Evolutionary conservation across 2,888 invertebrate genomes (phyloP).

Genomic region (Cyclophora punctaria): DNA sequence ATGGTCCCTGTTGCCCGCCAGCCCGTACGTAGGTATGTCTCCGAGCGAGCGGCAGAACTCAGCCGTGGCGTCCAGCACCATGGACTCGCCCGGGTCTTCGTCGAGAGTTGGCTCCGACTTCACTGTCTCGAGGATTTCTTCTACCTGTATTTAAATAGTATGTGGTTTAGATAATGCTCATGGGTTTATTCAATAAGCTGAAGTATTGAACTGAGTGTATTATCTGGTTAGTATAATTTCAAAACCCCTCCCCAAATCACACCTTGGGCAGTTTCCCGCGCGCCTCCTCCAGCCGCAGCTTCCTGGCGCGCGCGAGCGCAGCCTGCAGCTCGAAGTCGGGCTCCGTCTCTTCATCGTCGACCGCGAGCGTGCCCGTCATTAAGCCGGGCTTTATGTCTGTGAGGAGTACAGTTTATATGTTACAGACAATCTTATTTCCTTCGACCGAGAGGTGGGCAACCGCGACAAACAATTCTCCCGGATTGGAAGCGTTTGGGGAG

Average conservation of each 20-base stretch:
- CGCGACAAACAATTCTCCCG: too few species aligned
- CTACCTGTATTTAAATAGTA: constrained; percentile 35
- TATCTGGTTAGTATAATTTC: too few species aligned
- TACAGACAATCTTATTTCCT: constrained; percentile 25
- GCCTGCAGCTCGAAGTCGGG: constrained; percentile 83
- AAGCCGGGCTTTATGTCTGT: background rate
- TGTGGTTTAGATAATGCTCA: too few species aligned
- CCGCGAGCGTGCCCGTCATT: constrained; percentile 20
- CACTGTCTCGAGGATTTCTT: constrained; percentile 65
- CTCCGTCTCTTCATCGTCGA: constrained; percentile 77
- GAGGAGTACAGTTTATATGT: background rate
- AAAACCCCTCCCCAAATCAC: too few species aligned
- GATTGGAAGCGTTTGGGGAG: too few species aligned
- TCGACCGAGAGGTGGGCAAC: too few species aligned
- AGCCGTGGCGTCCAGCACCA: constrained; percentile 93
- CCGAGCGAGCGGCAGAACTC: constrained; percentile 97
- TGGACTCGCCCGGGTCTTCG: constrained; percentile 46
- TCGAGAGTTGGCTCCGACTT: constrained; percentile 32
- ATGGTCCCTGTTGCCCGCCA: constrained; percentile 91
- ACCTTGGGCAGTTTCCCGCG: constrained; percentile 39
- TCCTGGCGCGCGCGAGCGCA: constrained; percentile 82
- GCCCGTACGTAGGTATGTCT: constrained; percentile 95
- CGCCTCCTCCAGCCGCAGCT: constrained; percentile 70
- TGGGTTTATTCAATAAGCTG: too few species aligned
- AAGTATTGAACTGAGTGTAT: too few species aligned